A percentile compares a stretch with the other conserved stretches of the same genome.
Evolutionary conservation across 2,888 invertebrate genomes (phyloP).

Genomic region (Pachymerium ferrugineum): DNA sequence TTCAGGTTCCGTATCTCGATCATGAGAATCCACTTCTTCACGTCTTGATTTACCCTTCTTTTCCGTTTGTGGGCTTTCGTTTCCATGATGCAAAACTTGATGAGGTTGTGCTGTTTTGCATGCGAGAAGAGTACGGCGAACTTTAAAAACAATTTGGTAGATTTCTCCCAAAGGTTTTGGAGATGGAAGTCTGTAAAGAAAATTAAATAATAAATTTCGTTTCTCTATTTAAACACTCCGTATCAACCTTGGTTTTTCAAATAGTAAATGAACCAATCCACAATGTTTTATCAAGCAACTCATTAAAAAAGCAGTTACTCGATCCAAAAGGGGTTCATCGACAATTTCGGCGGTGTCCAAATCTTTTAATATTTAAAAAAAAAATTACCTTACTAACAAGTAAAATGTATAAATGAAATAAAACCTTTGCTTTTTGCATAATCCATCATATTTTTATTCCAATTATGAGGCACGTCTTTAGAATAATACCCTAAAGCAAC

Average conservation of each 20-base stretch:
- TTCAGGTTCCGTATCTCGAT: conserved; percentile 34
- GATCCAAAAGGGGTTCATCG: conserved; percentile 50
- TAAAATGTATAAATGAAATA: neutral
- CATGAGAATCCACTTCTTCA: conserved; percentile 36
- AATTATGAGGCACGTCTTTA: conserved; percentile 39
- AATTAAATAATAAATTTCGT: too few relatives aligned
- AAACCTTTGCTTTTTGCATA: conserved; percentile 43
- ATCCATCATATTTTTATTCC: conserved; percentile 41
- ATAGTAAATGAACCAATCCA: conserved; percentile 49
- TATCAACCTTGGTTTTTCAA: conserved; percentile 47
- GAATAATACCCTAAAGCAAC: conserved; percentile 39
- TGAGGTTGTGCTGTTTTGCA: neutral
- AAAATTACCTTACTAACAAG: neutral
- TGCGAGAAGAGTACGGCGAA: conserved; percentile 40
- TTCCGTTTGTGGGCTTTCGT: conserved; percentile 31
- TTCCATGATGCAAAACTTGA: conserved; percentile 32
- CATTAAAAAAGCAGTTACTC: conserved; percentile 52
- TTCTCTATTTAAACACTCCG: neutral
- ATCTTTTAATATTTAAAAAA: conserved; percentile 40
- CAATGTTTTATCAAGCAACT: conserved; percentile 54
- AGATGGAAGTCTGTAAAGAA: neutral
- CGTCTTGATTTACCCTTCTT: conserved; percentile 34
- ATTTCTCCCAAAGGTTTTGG: conserved; percentile 39
- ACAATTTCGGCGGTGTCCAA: conserved; percentile 53
- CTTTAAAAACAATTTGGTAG: conserved; percentile 40